Evolutionary conservation across 2,113 vertebrate genomes (phyloP).

Genomic region (Podiceps cristatus): DNA sequence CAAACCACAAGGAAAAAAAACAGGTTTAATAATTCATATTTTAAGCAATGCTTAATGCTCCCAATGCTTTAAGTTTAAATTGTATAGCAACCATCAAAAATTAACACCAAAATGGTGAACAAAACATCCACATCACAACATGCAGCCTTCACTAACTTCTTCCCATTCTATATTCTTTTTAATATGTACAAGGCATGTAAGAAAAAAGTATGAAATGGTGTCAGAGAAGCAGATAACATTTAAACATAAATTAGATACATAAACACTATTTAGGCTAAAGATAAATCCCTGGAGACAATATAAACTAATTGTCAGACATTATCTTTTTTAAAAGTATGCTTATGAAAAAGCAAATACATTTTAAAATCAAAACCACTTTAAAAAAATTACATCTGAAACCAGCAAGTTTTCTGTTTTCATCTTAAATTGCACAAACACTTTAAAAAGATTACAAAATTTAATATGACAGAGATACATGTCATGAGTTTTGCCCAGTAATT

Average conservation of each 20-base stretch:
- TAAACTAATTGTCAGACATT: neutral
- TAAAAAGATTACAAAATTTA: neutral
- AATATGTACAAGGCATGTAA: neutral
- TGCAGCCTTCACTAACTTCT: neutral
- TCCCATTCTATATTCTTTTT: neutral
- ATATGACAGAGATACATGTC: neutral
- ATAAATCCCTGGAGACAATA: neutral
- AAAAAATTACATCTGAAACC: neutral
- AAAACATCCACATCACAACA: accelerated
- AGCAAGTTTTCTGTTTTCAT: neutral
- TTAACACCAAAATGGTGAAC: neutral
- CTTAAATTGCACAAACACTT: neutral
- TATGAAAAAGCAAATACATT: neutral
- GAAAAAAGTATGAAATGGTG: neutral
- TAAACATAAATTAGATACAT: neutral
- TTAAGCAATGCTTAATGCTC: neutral
- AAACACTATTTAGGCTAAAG: neutral
- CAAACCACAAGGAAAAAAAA: neutral
- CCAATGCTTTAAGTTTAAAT: neutral
- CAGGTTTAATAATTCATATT: neutral
- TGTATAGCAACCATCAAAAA: neutral
- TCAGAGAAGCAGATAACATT: neutral
- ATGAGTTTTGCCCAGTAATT: neutral
- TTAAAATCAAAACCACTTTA: neutral
- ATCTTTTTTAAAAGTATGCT: neutral